A percentile compares a stretch with the other conserved stretches of the same genome.
Conservation (phyloP, 2,797 vertebrate genomes). For the Alectoris magna region DNA sequence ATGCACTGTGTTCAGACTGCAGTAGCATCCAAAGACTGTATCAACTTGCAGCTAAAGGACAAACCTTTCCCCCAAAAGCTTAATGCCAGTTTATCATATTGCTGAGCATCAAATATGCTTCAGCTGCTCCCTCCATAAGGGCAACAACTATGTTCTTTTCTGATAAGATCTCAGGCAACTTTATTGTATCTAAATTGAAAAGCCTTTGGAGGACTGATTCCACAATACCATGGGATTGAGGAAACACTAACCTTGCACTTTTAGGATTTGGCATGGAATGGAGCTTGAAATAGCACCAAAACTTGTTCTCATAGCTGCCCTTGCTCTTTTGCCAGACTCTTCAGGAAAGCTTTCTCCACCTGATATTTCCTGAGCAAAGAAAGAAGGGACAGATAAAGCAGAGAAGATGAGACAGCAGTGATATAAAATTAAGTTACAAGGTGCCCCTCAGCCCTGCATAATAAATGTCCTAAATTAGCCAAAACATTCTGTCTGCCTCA, state of each 20-base stretch:
- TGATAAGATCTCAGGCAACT: neutral
- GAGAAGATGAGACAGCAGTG: neutral
- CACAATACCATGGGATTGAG: neutral
- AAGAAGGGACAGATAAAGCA: neutral
- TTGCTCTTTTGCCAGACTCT: neutral
- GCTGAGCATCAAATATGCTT: slow-evolving; percentile 22
- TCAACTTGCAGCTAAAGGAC: slow-evolving; percentile 58
- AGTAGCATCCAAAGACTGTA: slow-evolving; percentile 37
- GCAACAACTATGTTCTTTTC: slow-evolving; percentile 25
- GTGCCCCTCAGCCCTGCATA: slow-evolving; percentile 10
- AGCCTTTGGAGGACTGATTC: neutral
- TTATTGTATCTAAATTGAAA: slow-evolving; percentile 16
- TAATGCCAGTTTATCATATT: slow-evolving; percentile 19
- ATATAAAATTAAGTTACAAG: slow-evolving; percentile 35
- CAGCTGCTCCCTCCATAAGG: slow-evolving; percentile 35
- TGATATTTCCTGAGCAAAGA: neutral
- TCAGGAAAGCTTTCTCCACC: neutral
- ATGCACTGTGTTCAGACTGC: slow-evolving; percentile 25
- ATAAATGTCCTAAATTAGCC: slow-evolving; percentile 43
- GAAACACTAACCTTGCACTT: neutral
- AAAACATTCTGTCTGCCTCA: neutral
- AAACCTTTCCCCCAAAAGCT: slow-evolving; percentile 46
- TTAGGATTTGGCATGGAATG: neutral
- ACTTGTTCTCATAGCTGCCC: neutral
- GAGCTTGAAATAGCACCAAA: neutral